Conservation (phyloP, 2,113 vertebrate genomes). For the Melanerpes aurifrons region DNA sequence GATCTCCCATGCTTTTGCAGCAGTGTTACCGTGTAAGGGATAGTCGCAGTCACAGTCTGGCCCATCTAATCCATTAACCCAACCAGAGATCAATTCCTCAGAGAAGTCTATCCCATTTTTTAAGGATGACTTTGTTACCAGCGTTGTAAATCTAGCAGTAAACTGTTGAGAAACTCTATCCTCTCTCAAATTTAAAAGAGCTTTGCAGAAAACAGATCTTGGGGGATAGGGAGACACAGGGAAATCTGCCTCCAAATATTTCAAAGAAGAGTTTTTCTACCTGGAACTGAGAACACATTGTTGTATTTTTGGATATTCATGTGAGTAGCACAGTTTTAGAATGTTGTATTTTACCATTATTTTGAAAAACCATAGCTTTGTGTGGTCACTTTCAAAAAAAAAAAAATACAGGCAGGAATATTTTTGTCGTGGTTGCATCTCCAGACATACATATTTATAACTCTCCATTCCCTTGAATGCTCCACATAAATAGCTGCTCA, state of each 20-base stretch:
- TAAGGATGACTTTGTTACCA: neutral
- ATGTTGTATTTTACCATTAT: neutral
- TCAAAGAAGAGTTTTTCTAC: neutral
- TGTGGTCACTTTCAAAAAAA: conserved; percentile 14
- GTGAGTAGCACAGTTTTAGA: neutral
- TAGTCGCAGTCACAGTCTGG: neutral
- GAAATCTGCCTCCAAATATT: neutral
- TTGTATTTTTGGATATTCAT: neutral
- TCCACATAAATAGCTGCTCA: conserved; percentile 34
- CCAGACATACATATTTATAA: conserved; percentile 65
- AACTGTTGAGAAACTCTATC: conserved; percentile 28
- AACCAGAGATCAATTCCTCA: neutral
- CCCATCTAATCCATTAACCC: neutral
- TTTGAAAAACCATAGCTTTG: neutral
- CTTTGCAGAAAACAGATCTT: conserved; percentile 19
- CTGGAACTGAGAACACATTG: neutral
- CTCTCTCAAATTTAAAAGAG: neutral
- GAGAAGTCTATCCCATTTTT: conserved; percentile 37
- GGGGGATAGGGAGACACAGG: neutral
- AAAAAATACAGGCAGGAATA: neutral
- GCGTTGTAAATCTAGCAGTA: conserved; percentile 52
- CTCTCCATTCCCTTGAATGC: conserved; percentile 31
- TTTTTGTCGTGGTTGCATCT: neutral
- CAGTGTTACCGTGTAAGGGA: neutral
- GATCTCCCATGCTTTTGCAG: neutral